Evolutionary conservation across 2,888 invertebrate species (phyloP).

Genomic region (Sinelater perroti): DNA sequence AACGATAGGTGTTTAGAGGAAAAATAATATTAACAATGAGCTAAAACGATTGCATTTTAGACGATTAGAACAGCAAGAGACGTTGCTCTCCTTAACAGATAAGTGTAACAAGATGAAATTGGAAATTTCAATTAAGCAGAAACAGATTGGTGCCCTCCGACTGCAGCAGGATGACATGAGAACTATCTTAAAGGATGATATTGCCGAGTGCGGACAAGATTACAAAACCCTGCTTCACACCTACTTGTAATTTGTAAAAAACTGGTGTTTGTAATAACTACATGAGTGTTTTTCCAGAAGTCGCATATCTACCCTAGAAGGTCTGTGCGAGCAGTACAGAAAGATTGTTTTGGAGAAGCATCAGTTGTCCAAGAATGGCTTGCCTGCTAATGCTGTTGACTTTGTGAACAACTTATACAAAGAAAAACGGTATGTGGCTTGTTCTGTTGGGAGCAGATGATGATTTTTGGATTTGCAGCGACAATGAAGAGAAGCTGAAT

Average conservation of each 20-base stretch:
- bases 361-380: background rate
- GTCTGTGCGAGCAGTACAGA: background rate
- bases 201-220: background rate
- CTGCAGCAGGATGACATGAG: slow-evolving; percentile 3
- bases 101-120: slow-evolving; percentile 14
- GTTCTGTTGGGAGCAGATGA: no score
- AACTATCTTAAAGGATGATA: slow-evolving; percentile 6
- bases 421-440: slow-evolving; percentile 1
- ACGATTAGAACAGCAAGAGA: slow-evolving; percentile 9
- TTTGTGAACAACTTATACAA: background rate
- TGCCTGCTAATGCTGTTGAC: background rate
- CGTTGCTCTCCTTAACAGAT: background rate
- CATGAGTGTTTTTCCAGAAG: slow-evolving; percentile 3
- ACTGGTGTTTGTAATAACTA: background rate
- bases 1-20: slow-evolving; percentile 53
- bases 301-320: background rate
- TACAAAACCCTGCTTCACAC: background rate
- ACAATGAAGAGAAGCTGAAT: background rate
- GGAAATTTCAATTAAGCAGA: background rate
- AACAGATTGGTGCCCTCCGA: background rate
- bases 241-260: slow-evolving; percentile 1
- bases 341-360: background rate
- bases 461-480: slow-evolving; percentile 1
- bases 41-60: no score
- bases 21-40: no score